Percentiles rank a stretch among this genome's conserved stretches.
Conservation (phyloP, 92 coral and sea anemone species). For the Zoanthus gigantus region DNA sequence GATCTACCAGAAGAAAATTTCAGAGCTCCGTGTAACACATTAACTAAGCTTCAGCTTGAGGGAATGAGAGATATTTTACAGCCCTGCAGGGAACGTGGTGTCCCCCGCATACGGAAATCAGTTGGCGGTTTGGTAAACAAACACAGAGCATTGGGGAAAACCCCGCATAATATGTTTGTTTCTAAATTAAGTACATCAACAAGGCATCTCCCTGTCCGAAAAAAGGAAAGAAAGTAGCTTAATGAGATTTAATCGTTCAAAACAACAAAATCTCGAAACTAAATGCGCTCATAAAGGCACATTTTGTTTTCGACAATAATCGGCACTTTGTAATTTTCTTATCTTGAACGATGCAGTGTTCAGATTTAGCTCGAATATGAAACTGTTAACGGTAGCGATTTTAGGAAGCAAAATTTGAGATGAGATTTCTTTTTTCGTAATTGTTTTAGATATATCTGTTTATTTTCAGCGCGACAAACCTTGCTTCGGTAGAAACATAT, state of each 20-base stretch:
- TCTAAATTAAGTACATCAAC: background rate
- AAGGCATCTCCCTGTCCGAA: background rate
- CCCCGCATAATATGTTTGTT: conserved; percentile 17
- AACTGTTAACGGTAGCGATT: too few species aligned
- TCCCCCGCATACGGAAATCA: background rate
- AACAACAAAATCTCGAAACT: background rate
- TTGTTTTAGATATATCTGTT: background rate
- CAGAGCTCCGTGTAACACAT: too few species aligned
- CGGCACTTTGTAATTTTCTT: background rate
- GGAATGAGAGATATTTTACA: background rate
- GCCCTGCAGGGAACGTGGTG: background rate
- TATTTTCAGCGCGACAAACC: background rate
- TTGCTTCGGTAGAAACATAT: conserved; percentile 24
- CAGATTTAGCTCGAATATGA: too few species aligned
- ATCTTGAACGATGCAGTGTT: background rate
- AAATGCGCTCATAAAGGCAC: background rate
- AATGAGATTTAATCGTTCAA: background rate
- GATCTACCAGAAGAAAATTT: too few species aligned
- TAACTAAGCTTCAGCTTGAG: too few species aligned
- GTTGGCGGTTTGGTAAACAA: background rate
- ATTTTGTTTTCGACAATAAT: background rate
- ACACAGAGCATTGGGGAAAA: conserved; percentile 13
- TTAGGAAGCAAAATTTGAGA: background rate
- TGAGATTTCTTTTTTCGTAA: background rate
- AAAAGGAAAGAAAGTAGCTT: background rate